phyloP scores from a whole-genome alignment of 2,888 invertebrate species.

The Piscicola geometra region DNA sequence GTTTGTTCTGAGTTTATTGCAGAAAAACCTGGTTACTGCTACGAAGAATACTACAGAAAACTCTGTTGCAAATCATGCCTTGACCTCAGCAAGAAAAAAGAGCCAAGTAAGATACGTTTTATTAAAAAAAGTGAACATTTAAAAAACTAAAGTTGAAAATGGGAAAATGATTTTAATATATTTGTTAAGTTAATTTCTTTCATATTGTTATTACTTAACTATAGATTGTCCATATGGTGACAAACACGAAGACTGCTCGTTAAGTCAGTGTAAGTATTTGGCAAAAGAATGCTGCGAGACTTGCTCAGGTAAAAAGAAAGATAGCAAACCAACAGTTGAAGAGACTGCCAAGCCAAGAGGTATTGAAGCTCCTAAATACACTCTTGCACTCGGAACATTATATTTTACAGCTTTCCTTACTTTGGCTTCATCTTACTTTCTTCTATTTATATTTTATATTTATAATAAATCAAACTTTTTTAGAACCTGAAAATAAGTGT shows the following conservation, averaged over 20 bases:
- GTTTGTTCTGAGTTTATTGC: background rate
- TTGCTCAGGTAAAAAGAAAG: background rate
- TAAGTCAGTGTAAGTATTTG: background rate
- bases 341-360: background rate
- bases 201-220: too few species aligned
- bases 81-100: background rate
- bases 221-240: constrained; percentile 5
- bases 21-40: background rate
- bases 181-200: too few species aligned
- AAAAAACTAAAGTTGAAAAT: too few species aligned
- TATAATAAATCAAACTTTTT: too few species aligned
- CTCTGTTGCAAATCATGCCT: background rate
- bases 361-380: background rate
- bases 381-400: too few species aligned
- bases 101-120: background rate
- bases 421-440: too few species aligned
- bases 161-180: too few species aligned
- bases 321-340: background rate
- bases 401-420: too few species aligned
- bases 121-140: too few species aligned
- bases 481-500: background rate
- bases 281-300: background rate
- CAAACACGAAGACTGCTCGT: background rate
- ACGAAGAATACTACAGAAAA: background rate
- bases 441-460: too few species aligned